These are phyloP conservation scores for Fulica atra DNA, from an alignment of 2,113 vertebrate genomes.

Conservation along the genomic window DNA sequence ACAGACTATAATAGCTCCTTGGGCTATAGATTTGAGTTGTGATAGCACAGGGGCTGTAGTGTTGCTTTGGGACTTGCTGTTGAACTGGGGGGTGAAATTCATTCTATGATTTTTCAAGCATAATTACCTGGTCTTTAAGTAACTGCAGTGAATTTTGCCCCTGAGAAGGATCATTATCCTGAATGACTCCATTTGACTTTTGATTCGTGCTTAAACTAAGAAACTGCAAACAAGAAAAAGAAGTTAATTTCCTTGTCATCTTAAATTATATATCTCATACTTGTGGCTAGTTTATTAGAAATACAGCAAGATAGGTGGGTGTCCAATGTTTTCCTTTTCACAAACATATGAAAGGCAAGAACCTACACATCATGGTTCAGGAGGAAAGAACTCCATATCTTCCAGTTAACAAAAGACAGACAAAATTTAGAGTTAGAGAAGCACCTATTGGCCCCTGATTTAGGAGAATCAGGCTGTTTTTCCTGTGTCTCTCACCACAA, in stretches of 20 bases:
- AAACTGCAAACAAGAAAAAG: constrained; percentile 13
- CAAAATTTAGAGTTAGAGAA: background rate
- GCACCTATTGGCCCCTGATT: background rate
- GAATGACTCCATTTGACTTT: constrained; percentile 34
- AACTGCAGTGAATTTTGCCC: constrained; percentile 49
- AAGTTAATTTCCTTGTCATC: background rate
- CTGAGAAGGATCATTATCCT: constrained; percentile 48
- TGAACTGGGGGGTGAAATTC: constrained; percentile 9
- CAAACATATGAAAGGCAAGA: background rate
- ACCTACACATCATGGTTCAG: background rate
- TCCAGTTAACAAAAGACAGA: background rate
- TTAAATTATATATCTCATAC: background rate
- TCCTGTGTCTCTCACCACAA: background rate
- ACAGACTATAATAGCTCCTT: background rate
- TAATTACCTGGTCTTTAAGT: constrained; percentile 50
- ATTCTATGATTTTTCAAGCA: constrained; percentile 24
- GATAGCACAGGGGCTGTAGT: background rate
- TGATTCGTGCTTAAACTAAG: background rate
- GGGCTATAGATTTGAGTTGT: background rate
- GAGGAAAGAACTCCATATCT: background rate
- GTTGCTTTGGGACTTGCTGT: constrained; percentile 14
- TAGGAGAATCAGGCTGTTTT: background rate
- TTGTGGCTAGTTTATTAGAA: background rate
- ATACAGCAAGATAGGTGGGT: background rate
- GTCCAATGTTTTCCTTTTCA: background rate